Conservation (phyloP, 23 tunicate species). For the Ascidia mentula region DNA sequence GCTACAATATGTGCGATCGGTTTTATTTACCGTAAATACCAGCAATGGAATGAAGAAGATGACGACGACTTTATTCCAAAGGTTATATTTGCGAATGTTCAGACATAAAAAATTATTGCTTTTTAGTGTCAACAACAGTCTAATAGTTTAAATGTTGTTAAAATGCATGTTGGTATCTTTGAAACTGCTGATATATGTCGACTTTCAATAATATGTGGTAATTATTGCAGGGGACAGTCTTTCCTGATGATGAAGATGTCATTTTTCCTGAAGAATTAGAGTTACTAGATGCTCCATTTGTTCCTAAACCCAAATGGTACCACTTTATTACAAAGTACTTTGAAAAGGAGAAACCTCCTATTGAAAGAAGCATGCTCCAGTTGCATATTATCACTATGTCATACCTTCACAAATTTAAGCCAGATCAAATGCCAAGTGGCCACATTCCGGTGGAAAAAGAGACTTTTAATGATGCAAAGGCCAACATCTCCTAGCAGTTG, state of each 20-base stretch:
- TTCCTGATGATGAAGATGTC: conserved; percentile 2
- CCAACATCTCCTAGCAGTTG: not conserved
- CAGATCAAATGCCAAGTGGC: not conserved
- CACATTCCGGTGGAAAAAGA: conserved; percentile 6
- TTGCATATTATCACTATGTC: conserved; percentile 20
- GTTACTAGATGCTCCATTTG: conserved; percentile 17
- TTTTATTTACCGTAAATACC: not conserved
- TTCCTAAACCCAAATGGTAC: not conserved
- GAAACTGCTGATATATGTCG: no score
- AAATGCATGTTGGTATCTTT: not conserved
- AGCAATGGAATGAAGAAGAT: not conserved
- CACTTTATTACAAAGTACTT: conserved; percentile 20
- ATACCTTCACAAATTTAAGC: conserved; percentile 1
- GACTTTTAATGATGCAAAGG: not conserved
- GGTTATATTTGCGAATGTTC: no score
- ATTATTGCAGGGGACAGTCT: not conserved
- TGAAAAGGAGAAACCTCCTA: conserved; percentile 13
- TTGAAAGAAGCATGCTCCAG: conserved; percentile 12
- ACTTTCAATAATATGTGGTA: not conserved
- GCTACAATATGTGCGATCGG: not conserved
- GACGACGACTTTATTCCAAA: conserved; percentile 7
- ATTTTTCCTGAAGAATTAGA: not conserved
- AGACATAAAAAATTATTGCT: no score
- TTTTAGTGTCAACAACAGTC: no score
- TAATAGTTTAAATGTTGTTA: not conserved